Conservation (phyloP, 1,140 invertebrate species). For the Drosophila orena region DNA sequence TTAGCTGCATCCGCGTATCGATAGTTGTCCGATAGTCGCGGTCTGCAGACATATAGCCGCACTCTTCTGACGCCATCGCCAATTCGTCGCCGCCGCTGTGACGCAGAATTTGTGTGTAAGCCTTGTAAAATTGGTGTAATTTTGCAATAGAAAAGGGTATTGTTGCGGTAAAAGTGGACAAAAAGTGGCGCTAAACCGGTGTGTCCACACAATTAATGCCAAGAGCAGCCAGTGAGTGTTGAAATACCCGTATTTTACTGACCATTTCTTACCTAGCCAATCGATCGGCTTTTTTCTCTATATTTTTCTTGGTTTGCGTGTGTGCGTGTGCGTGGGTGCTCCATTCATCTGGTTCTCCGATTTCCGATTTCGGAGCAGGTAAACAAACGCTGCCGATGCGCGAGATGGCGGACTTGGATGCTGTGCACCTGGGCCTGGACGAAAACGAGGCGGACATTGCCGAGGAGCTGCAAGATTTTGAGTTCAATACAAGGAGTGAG, state of each 20-base stretch:
- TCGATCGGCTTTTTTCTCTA: conserved; percentile 82
- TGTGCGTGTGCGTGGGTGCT: conserved; percentile 38
- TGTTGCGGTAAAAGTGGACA: conserved; percentile 21
- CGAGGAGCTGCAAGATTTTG: conserved; percentile 89
- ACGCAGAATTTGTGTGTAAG: conserved; percentile 63
- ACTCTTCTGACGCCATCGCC: conserved; percentile 63
- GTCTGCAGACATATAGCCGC: conserved; percentile 32
- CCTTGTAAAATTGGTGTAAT: conserved; percentile 27
- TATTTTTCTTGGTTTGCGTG: conserved; percentile 62
- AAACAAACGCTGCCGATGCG: conserved; percentile 77
- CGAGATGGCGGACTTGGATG: conserved; percentile 86
- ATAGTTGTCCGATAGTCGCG: conserved; percentile 2
- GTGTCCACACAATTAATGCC: conserved; percentile 35
- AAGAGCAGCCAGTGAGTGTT: conserved; percentile 56
- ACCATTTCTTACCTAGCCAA: conserved; percentile 52
- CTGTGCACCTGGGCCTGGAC: conserved; percentile 89
- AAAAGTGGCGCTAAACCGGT: conserved; percentile 22
- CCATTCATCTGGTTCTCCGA: conserved; percentile 18
- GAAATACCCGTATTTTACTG: conserved; percentile 22
- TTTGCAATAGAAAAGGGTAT: conserved; percentile 4
- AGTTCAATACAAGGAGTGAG: conserved; percentile 91
- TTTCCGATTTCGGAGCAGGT: conserved; percentile 34
- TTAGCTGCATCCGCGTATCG: background rate
- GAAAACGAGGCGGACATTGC: conserved; percentile 90
- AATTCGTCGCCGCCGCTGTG: conserved; percentile 56